Evolutionary conservation across 2,113 vertebrate genomes (phyloP).

Genomic region (Pteronura brasiliensis): DNA sequence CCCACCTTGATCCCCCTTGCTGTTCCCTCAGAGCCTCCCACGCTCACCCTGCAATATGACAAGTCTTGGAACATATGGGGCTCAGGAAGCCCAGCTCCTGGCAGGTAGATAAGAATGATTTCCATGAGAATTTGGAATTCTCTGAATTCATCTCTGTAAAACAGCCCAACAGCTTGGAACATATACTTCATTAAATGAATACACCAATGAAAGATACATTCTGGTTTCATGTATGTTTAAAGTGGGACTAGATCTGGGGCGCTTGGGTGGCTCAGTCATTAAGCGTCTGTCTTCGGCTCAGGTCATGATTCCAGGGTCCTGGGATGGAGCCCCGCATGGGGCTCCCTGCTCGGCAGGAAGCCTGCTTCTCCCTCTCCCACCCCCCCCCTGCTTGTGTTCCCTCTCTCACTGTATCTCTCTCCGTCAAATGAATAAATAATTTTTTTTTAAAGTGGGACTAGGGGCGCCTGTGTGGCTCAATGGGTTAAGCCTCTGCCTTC

Average conservation of each 20-base stretch:
- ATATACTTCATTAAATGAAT: not conserved
- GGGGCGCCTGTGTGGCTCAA: no score
- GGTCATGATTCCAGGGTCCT: no score
- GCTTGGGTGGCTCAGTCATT: no score
- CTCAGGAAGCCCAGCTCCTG: not conserved
- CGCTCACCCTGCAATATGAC: not conserved
- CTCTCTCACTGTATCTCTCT: no score
- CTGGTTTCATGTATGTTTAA: not conserved
- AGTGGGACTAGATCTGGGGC: not conserved
- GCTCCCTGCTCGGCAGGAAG: no score
- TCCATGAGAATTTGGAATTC: conserved; percentile 1
- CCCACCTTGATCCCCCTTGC: not conserved
- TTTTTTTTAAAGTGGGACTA: not conserved
- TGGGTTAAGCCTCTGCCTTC: no score
- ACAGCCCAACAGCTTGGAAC: not conserved
- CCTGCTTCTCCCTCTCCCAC: no score
- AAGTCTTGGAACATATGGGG: not conserved
- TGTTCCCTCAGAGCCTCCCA: not conserved
- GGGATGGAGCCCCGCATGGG: no score
- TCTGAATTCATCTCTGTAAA: not conserved
- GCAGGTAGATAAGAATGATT: not conserved
- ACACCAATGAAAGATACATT: not conserved
- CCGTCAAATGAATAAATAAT: no score
- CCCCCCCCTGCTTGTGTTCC: no score
- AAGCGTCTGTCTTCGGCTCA: no score